phyloP scores from a whole-genome alignment of 1,140 invertebrate genomes.

The Apolygus lucorum region DNA sequence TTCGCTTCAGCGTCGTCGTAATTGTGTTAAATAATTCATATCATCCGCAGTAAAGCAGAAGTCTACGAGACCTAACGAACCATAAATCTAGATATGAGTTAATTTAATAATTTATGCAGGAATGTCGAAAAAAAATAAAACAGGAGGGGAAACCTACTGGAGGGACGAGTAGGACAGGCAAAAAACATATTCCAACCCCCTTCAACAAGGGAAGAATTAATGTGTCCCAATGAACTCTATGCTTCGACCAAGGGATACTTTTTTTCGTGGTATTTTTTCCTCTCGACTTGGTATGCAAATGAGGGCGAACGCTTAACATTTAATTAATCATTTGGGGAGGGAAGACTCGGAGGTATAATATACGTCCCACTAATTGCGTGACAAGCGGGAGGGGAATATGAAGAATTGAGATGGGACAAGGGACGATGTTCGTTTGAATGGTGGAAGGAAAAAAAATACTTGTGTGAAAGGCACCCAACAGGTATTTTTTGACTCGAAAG shows the following conservation, averaged over 20 bases:
- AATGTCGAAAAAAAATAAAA: not conserved
- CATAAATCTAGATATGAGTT: not conserved
- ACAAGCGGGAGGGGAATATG: not conserved
- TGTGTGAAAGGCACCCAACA: too few relatives aligned
- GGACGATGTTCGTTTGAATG: too few relatives aligned
- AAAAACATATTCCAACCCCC: not conserved
- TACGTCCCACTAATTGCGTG: not conserved
- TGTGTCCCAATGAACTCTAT: slow-evolving; percentile 1
- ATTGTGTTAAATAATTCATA: too few relatives aligned
- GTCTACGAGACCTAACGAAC: not conserved
- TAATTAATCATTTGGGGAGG: not conserved
- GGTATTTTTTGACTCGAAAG: too few relatives aligned
- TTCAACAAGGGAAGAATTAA: not conserved
- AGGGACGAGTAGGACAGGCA: not conserved
- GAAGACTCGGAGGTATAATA: slow-evolving; percentile 2
- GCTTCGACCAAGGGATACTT: not conserved
- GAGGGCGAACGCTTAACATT: not conserved
- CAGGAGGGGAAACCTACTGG: not conserved
- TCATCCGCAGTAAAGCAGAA: not conserved
- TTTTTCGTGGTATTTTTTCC: too few relatives aligned
- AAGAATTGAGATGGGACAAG: not conserved
- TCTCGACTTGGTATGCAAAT: slow-evolving; percentile 1
- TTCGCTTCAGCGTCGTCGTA: too few relatives aligned
- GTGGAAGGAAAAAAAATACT: too few relatives aligned
- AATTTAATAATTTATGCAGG: not conserved